Base-by-base conservation (phyloP, 2,888 invertebrate genomes). In the Torymus aiolomorphi region DNA sequence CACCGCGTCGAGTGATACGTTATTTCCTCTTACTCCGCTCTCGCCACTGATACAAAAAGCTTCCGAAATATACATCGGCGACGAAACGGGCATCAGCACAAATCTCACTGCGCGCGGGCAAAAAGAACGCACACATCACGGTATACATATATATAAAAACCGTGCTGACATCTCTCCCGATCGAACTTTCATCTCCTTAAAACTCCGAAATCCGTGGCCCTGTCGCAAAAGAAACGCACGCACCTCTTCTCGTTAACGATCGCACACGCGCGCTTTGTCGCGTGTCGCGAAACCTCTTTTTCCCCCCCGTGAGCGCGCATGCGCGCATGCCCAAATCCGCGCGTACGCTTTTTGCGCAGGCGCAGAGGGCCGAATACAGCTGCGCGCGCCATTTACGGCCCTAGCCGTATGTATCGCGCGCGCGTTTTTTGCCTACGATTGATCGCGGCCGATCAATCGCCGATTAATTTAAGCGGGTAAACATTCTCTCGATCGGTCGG, bases 161-260 rank as follows among this genome's bases (percentile, higher is more conserved):
- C 51, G 66, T 57, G 66, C 49, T 72, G 78, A 78, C 73, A 73
- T 67, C 14, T 56, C 54, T 31, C 61, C 61, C 57, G 8, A 10
- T 8, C 18, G 24, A 72, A 78, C 78, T 78, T 78, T 78, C 73
- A 76, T 70, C 76, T 76, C 76, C 76, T 76, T 76, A 78, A 78
- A 42, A 78, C 24, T 66, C 66, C 54, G 72, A 71, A 76, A 66
- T 65, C 63, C 49, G 16, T 24, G 14, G 42, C 8, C 42, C 65
- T 10, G n/a, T 5, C 14, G 11, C 5, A 49, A 57, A 70, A 57
- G n/a, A 24, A 42, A 49, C 14, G 18, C 56, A 8, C 20, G 20
- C 42, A 42, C 42, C 42, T 42, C 42, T 42, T 42, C 42, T 42
- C 42, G 42, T 42, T 42, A 42, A 42, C 42, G 42, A 42, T 42